Base-by-base conservation (phyloP, 2,113 vertebrate genomes). In the Parus major region DNA sequence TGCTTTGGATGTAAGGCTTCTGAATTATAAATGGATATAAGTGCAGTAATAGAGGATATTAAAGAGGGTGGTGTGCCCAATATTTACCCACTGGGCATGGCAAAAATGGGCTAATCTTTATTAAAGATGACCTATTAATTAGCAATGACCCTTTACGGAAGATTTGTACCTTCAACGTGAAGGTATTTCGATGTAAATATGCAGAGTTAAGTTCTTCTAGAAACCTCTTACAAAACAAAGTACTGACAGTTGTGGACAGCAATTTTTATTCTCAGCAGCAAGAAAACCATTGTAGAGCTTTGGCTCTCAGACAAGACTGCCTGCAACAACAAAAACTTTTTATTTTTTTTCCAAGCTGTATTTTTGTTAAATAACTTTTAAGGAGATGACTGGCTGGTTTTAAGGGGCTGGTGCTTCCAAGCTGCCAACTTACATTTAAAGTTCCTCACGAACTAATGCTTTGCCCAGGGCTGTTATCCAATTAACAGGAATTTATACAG, bases 301-400 rank as follows among this genome's bases (percentile, higher is more conserved):
- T 82, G 87, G 50, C 52, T 88, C 22, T 85, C 68, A 82, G 68
- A 50, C 76, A 96, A 70, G 35, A 24, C 66, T 90, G 55, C 39
- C 78, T 82, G 59, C 35, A 84, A 91, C 39, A 85, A 57, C 36
- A 83, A 46, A 46, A 82, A 49, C 12, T 9, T 20, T 64, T 42
- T 15, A 42, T 4, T 9, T 41, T 44, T 47, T 50, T 31, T 4
- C 18, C 18, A 65, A 36, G 6, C 9, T 81, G 0, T 66, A 39
- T 78, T 94, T 95, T 80, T 66, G 10, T 75, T 64, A 83, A 94
- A 90, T 56, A 92, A 93, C 68, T 92, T 90, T 92, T 41, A n/a
- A 66, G 71, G 35, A 90, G 33, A 56, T 70, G 31, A 70, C 66
- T 79, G 28, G 52, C 77, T 81, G 75, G 69, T 70, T 90, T 86